Conservation (phyloP, 37 sponge, comb jelly and placozoan genomes). For the Lycopodina hypogea region DNA sequence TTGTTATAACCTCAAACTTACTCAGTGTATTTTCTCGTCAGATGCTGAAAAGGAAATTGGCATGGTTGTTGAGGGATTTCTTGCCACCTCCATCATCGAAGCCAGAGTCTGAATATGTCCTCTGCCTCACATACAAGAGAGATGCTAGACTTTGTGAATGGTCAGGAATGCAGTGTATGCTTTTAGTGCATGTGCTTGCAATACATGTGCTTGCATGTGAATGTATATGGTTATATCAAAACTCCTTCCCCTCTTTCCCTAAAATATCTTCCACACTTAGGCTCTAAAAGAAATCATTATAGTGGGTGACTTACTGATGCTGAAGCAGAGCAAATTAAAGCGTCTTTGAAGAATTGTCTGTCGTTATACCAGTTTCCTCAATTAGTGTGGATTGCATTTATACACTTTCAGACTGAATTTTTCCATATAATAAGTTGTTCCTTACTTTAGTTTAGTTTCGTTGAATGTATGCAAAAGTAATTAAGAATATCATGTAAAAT, state of each 20-base stretch:
- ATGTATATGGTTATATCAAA: background rate
- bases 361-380: too few species aligned
- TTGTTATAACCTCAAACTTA: background rate
- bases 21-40: conserved; percentile 59
- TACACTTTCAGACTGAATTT: too few species aligned
- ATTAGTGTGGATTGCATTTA: too few species aligned
- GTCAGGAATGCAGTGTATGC: background rate
- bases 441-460: too few species aligned
- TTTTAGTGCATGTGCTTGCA: too few species aligned
- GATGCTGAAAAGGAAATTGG: conserved; percentile 76
- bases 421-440: too few species aligned
- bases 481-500: too few species aligned
- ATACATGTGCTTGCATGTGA: too few species aligned
- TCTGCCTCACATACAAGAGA: too few species aligned
- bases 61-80: conserved; percentile 94
- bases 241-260: conserved; percentile 81
- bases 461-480: too few species aligned
- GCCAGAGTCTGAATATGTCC: too few species aligned
- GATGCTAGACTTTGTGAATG: too few species aligned
- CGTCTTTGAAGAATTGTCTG: background rate
- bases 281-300: conserved; percentile 61
- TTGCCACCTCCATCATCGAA: conserved; percentile 86
- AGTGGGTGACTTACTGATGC: conserved; percentile 53
- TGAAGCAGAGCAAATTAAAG: conserved; percentile 27
- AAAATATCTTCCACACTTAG: conserved; percentile 56